Base-by-base conservation (phyloP, 2,888 invertebrate species). In the Seira sanloemensis region DNA sequence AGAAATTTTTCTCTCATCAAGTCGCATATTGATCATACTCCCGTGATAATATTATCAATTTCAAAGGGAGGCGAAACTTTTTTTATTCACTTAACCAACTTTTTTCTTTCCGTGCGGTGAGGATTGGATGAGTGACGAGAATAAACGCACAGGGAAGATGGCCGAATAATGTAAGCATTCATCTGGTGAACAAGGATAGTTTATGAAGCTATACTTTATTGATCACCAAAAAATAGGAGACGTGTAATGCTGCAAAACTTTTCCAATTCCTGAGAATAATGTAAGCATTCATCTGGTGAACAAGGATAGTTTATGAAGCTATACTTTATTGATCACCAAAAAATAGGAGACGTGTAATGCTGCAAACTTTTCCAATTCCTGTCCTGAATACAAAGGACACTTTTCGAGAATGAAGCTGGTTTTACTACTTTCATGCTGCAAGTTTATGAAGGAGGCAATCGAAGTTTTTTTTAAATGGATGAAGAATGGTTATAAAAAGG, bases 61-160 rank as follows among this genome's bases (percentile, higher is more conserved):
- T 83, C 67, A 73, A 73, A 76, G 24, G 66, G 26, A 27, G 18
- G 26, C 25, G 71, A 77, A 77, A 72, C 62, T 83, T 82, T 76
- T 78, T 74, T 67, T 77, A 83, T 78, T 83, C 83, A 83, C 83
- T 83, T 83, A 83, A 72, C 83, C 58, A 83, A 83, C 83, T 83
- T 83, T 82, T 24, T 71, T 62, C 50, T 50, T 16, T 50, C 50
- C 50, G 50, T 50, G 50, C 50, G 50, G 16, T 50, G 66, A 50
- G 66, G 76, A 76, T 82, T 77, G 66, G 72, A 77, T 58, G 37
- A 71, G 76, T 50, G 50, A 50, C 50, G 50, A 50, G 50, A 50
- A 16, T 50, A 50, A 76, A 75, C 69, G 68, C 75, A 69, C 74
- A 25, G 37, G 18, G 27, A 23, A 73, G 58, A 25, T 24, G 5